These are phyloP conservation scores for Athrips mouffetella DNA, from an alignment of 2,888 invertebrate genomes.

Conservation along the genomic window DNA sequence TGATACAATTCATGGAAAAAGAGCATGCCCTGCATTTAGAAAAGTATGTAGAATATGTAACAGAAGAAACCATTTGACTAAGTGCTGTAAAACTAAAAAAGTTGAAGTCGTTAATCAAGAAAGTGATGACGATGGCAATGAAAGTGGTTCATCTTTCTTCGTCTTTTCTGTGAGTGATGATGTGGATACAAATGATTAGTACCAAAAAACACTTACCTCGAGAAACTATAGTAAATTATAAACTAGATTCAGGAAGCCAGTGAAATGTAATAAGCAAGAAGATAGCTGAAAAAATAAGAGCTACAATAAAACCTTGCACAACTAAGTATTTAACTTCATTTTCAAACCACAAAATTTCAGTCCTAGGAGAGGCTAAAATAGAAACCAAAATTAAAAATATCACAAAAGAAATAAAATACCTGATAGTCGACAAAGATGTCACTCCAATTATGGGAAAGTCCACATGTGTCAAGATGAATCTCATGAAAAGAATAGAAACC, in stretches of 20 bases:
- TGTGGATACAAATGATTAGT: conserved; percentile 11
- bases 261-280: conserved; percentile 9
- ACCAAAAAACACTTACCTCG: background rate
- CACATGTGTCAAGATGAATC: conserved; percentile 9
- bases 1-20: too few species aligned
- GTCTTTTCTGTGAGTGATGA: conserved; percentile 5
- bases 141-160: too few species aligned
- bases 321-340: conserved; percentile 12
- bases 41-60: background rate
- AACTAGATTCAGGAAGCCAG: conserved; percentile 14
- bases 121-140: background rate
- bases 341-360: conserved; percentile 9
- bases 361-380: conserved; percentile 7
- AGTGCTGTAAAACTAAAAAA: conserved; percentile 7
- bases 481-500: background rate
- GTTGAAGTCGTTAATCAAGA: background rate
- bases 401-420: too few species aligned
- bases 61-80: background rate
- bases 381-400: too few species aligned
- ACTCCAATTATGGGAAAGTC: conserved; percentile 12
- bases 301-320: background rate
- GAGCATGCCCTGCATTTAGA: too few species aligned
- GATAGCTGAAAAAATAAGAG: background rate
- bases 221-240: background rate
- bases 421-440: too few species aligned